A percentile compares a stretch with the other conserved stretches of the same genome.
Conservation (phyloP, 2,797 vertebrate genomes). For the Oreonectes daqikongensis region DNA sequence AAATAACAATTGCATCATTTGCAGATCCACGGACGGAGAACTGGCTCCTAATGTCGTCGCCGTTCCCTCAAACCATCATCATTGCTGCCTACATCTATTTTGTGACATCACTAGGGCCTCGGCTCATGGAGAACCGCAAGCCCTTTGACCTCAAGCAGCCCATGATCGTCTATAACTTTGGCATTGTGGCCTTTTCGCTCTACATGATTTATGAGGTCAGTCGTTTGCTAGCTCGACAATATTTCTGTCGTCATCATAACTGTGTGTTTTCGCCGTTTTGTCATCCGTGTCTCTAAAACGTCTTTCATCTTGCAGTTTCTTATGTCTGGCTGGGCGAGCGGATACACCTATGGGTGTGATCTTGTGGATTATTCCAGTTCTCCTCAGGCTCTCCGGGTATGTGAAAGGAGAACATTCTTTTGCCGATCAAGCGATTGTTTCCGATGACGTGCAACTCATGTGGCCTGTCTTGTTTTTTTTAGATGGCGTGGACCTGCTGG, state of each 20-base stretch:
- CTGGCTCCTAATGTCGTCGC: conserved; percentile 84
- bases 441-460: neutral
- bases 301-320: conserved; percentile 74
- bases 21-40: conserved; percentile 82
- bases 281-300: neutral
- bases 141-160: conserved; percentile 82
- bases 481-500: conserved; percentile 87
- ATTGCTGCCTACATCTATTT: conserved; percentile 82
- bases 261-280: neutral
- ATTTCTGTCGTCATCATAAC: neutral
- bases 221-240: conserved; percentile 18
- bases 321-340: conserved; percentile 88
- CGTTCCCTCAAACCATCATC: conserved; percentile 81
- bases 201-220: conserved; percentile 88
- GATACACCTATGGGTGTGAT: conserved; percentile 85
- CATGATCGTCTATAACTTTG: conserved; percentile 83
- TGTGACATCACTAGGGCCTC: conserved; percentile 81
- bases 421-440: neutral
- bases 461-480: conserved; percentile 28
- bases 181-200: conserved; percentile 79
- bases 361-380: conserved; percentile 84
- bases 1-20: neutral
- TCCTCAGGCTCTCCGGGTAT: conserved; percentile 82
- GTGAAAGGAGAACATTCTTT: conserved; percentile 34
- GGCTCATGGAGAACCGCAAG: conserved; percentile 86